Conservation (phyloP, 2,888 invertebrate genomes). For the Caenorhabditis virilis region DNA sequence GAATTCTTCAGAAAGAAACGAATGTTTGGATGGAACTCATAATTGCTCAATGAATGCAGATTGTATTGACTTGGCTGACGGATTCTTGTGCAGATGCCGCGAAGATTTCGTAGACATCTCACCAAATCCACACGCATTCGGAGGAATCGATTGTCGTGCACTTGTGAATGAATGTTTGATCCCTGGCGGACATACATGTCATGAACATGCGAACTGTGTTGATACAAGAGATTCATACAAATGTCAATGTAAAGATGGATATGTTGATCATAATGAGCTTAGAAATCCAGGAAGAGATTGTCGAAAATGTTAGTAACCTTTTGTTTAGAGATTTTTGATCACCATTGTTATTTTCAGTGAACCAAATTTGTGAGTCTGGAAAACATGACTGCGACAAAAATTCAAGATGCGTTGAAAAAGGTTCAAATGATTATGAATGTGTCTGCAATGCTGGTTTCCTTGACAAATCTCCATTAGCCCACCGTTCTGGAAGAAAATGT, state of each 20-base stretch:
- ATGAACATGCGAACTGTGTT: conserved; percentile 65
- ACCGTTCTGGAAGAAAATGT: conserved; percentile 44
- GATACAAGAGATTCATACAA: conserved; percentile 63
- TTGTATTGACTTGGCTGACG: conserved; percentile 86
- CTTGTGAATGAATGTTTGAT: conserved; percentile 65
- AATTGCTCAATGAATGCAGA: conserved; percentile 85
- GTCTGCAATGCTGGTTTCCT: conserved; percentile 61
- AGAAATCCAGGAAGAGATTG: conserved; percentile 62
- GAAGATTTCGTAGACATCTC: conserved; percentile 65
- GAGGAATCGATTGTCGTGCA: conserved; percentile 60
- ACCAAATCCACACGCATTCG: conserved; percentile 64
- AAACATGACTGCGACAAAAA: conserved; percentile 61
- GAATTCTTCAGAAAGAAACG: conserved; percentile 80
- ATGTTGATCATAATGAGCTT: conserved; percentile 60
- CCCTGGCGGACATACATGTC: conserved; percentile 60
- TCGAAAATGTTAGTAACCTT: conserved; percentile 47
- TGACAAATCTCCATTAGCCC: conserved; percentile 47
- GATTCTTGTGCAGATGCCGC: conserved; percentile 78
- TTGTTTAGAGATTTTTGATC: conserved; percentile 1
- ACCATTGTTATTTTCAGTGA: conserved; percentile 39
- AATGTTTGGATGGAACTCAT: conserved; percentile 81
- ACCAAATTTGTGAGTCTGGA: conserved; percentile 56
- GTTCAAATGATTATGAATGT: conserved; percentile 58
- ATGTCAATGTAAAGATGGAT: conserved; percentile 66
- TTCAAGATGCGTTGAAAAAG: conserved; percentile 59